Evolutionary conservation across 2,888 invertebrate genomes (phyloP), one percentile per base, ranked within the genome.

Genomic region (Andrena marginata): DNA sequence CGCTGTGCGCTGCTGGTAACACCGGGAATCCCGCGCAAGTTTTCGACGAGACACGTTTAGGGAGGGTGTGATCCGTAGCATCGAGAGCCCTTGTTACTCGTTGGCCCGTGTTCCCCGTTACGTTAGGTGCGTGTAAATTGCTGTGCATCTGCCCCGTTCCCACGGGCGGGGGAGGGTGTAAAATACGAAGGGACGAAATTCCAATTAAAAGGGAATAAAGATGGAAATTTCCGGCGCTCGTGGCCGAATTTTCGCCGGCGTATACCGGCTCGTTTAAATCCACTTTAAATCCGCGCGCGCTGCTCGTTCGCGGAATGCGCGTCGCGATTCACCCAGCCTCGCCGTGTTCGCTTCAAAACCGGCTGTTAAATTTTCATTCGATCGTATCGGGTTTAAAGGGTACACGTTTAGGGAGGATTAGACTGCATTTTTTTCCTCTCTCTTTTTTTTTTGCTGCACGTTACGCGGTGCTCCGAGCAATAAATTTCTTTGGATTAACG

Each of bases 181-280:
- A 59, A 51, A 64, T 59, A 33, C 75, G 68, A 56, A 49, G 8
- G 20, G 31, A n/a, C 49, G 49, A n/a, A 69, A 16, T 60, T 70
- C 69, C 78, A 65, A 77, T 79, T 77, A 70, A 79, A 79, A 65
- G 49, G 23, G 59, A 59, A 77, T 79, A 78, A 77, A 77, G 79
- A 70, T 77, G 69, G 69, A 51, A 77, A 77, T 79, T 48, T 42
- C 23, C 13, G 5, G 8, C 20, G 8, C 20, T n/a, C 7, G 6
- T 5, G n/a, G 26, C 0, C n/a, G 70, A 70, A 48, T 48, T 70
- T 70, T 70, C 48, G 20, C 3, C 5, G 5, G 7, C 4, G 4
- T 56, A 67, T 20, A 26, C 26, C 26, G 62, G 23, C 49, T 20
- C 51, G 62, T 62, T 76, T 63, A 62, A 76, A 69, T 51, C 51